A percentile compares a stretch with the other conserved stretches of the same genome.
phyloP scores from a whole-genome alignment of 2,797 vertebrate genomes.

The Clarias fuscus region DNA sequence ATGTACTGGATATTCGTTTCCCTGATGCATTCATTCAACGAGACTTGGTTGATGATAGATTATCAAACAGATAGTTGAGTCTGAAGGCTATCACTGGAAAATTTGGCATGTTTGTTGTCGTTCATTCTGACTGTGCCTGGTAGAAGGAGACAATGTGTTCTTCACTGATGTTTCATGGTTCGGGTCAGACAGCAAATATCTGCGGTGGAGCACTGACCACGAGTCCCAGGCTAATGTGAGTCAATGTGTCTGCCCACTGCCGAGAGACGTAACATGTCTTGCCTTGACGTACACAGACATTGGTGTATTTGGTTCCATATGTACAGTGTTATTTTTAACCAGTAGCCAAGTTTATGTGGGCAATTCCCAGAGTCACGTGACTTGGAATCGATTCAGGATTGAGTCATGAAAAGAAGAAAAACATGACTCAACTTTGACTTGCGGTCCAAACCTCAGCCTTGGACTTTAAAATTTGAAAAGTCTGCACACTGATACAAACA shows the following conservation, averaged over 20 bases:
- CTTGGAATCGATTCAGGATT: neutral
- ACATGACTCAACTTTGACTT: neutral
- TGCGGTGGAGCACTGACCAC: constrained; percentile 73
- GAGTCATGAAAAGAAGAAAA: constrained; percentile 10
- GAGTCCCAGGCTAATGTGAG: constrained; percentile 71
- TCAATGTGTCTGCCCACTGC: constrained; percentile 76
- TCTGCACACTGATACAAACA: neutral
- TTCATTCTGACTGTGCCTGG: constrained; percentile 37
- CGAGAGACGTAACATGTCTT: constrained; percentile 71
- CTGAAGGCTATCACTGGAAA: neutral
- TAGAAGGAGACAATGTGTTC: constrained; percentile 58
- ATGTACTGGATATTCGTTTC: neutral
- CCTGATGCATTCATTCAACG: no score
- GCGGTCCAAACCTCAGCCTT: neutral
- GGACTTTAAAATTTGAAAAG: neutral
- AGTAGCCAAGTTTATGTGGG: constrained; percentile 24
- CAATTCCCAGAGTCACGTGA: neutral
- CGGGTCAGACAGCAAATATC: constrained; percentile 78
- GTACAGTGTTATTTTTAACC: constrained; percentile 41
- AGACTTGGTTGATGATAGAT: neutral
- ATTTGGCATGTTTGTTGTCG: constrained; percentile 36
- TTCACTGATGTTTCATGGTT: constrained; percentile 67
- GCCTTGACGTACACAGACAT: constrained; percentile 61
- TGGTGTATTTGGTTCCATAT: constrained; percentile 25
- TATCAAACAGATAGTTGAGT: neutral